Percentiles rank a stretch among this genome's conserved stretches.
Conservation (phyloP, 2,888 invertebrate species). For the Dryobota labecula region DNA sequence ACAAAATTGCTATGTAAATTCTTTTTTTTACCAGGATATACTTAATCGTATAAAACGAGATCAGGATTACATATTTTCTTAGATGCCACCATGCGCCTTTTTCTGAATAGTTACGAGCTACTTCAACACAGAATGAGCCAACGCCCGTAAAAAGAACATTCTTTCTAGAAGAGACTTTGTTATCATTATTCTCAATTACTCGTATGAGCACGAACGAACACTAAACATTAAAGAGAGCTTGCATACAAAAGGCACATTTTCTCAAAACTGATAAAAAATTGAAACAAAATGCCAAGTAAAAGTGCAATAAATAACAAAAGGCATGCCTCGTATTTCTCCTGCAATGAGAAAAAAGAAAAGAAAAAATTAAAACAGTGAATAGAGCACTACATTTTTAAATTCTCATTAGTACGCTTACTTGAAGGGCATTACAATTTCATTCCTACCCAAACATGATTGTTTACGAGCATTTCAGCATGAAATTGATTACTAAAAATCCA, state of each 20-base stretch:
- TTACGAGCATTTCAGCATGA: slow-evolving; percentile 67
- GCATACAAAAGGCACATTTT: slow-evolving; percentile 37
- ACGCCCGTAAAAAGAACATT: slow-evolving; percentile 2
- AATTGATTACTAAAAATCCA: slow-evolving; percentile 74
- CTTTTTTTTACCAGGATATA: background rate
- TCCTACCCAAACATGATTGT: slow-evolving; percentile 65
- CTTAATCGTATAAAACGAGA: background rate
- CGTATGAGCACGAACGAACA: slow-evolving; percentile 14
- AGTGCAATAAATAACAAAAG: slow-evolving; percentile 61
- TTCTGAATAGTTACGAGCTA: background rate
- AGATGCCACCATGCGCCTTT: too few species aligned
- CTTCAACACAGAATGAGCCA: background rate
- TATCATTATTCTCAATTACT: slow-evolving; percentile 29
- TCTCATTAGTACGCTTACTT: slow-evolving; percentile 73
- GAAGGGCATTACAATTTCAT: slow-evolving; percentile 67
- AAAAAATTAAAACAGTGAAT: slow-evolving; percentile 4
- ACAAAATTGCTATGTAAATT: background rate
- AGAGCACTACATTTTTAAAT: slow-evolving; percentile 74
- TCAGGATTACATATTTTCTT: background rate
- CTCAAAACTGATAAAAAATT: slow-evolving; percentile 52
- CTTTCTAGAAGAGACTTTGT: background rate
- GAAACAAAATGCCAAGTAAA: slow-evolving; percentile 42
- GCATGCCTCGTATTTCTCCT: slow-evolving; percentile 58
- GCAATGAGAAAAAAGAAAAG: slow-evolving; percentile 53
- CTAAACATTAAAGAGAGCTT: slow-evolving; percentile 34